Percentiles rank a stretch among this genome's conserved stretches.
Conservation (phyloP, 2,113 vertebrate genomes). For the Copsychus sechellarum region DNA sequence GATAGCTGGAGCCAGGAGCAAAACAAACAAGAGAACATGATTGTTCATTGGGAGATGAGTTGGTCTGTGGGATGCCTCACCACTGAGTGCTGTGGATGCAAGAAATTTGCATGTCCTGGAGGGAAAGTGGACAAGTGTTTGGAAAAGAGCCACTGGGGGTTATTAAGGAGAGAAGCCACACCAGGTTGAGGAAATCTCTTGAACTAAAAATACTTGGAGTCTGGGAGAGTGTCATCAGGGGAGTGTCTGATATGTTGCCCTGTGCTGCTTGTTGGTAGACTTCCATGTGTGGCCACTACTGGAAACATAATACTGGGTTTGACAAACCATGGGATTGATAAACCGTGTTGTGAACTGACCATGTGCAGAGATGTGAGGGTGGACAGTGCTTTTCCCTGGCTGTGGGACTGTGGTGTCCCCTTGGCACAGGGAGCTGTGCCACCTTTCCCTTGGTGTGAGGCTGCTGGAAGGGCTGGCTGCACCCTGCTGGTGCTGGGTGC, state of each 20-base stretch:
- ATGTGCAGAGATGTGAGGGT: too few species aligned
- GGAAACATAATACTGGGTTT: background rate
- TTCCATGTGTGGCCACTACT: background rate
- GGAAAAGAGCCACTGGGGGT: conserved; percentile 32
- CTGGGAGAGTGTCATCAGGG: background rate
- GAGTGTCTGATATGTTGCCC: background rate
- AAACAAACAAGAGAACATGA: background rate
- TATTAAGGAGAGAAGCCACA: background rate
- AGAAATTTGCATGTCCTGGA: conserved; percentile 56
- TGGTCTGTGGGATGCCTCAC: conserved; percentile 25
- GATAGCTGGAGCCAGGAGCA: conserved; percentile 39
- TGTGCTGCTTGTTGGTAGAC: rapidly evolving
- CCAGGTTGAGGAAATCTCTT: background rate
- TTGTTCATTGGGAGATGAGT: conserved; percentile 14
- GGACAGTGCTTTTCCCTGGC: background rate
- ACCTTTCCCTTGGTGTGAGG: background rate
- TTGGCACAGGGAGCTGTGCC: background rate
- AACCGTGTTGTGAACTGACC: background rate
- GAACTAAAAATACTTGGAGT: background rate
- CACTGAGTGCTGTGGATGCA: conserved; percentile 6
- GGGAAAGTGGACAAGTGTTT: conserved; percentile 22
- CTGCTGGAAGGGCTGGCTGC: background rate
- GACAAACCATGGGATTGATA: background rate
- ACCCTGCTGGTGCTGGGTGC: rapidly evolving
- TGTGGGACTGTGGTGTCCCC: background rate